Percentiles rank a stretch among this genome's conserved stretches.
Evolutionary conservation across 2,888 invertebrate species (phyloP).

Genomic region (Celastrina argiolus): DNA sequence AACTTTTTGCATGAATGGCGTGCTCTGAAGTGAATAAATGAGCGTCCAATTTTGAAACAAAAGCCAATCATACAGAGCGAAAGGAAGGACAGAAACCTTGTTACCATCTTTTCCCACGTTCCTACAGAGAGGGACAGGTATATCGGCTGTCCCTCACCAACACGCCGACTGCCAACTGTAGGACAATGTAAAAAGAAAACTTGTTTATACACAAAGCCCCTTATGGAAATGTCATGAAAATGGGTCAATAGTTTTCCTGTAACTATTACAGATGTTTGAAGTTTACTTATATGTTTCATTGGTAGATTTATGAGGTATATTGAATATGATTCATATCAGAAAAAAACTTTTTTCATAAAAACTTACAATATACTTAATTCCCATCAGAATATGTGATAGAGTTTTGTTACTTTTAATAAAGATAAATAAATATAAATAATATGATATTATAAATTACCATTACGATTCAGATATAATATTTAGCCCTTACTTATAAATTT

Average conservation of each 20-base stretch:
- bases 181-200: slow-evolving; percentile 27
- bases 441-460: too few relatives aligned
- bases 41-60: slow-evolving; percentile 41
- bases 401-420: too few relatives aligned
- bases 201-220: slow-evolving; percentile 34
- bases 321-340: too few relatives aligned
- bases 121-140: slow-evolving; percentile 34
- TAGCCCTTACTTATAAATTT: too few relatives aligned
- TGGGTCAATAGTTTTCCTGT: slow-evolving; percentile 14
- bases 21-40: slow-evolving; percentile 10
- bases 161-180: slow-evolving; percentile 27
- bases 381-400: too few relatives aligned
- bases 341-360: too few relatives aligned
- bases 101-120: slow-evolving; percentile 66
- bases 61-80: slow-evolving; percentile 57
- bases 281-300: not conserved
- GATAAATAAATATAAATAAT: too few relatives aligned
- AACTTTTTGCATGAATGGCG: slow-evolving; percentile 21
- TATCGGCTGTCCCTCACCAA: slow-evolving; percentile 41
- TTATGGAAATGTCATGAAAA: slow-evolving; percentile 7
- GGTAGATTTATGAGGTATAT: too few relatives aligned
- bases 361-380: too few relatives aligned
- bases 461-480: too few relatives aligned
- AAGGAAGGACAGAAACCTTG: slow-evolving; percentile 63
- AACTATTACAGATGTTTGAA: not conserved